Evolutionary conservation across 2,113 vertebrate species (phyloP), one percentile per base, ranked within the genome.

Genomic region (Pseudonaja textilis): DNA sequence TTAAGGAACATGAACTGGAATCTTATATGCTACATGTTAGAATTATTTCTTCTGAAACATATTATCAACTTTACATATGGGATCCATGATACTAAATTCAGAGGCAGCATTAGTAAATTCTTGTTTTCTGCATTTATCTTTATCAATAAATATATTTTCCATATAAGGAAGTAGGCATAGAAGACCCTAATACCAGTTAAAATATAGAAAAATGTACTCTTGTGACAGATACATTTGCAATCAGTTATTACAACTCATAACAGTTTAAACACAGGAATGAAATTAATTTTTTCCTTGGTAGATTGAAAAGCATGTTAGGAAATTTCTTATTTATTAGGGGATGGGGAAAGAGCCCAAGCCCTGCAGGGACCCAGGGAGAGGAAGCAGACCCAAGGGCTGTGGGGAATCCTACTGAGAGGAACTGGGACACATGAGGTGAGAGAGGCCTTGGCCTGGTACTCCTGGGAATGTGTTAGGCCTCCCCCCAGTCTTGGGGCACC

Each of bases 101-200:
- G 52, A 34, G 22, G 29, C n/a, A 81, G 64, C 20, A 81, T 14
- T 10, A 12, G 39, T 23, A 81, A 39, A 55, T 39, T 90, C 69
- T 81, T 42, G 74, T 3, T 39, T 81, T 39, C 7, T 81, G 34
- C 74, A 81, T 42, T 42, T 81, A 22, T 22, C 74, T 81, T 39
- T 42, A 9, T 81, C 18, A 81, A 22, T 81, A 81, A 81, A 81
- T 39, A 81, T 69, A 89, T 92, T 87, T 93, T 69, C 81, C 89
- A 92, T 50, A 87, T 14, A 8, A 93, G 52, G 16, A 93, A 47
- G 61, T 47, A 55, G 3, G 5, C 5, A 10, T 45, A 52, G n/a
- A 85, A 90, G 74, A 50, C 52, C 85, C 56, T 90, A 86, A 89
- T 56, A 93, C 3, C 23, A 0, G 56, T 91, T 90, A 85, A n/a